Evolutionary conservation across 2,797 vertebrate species (phyloP).

Genomic region (Tinamus major): DNA sequence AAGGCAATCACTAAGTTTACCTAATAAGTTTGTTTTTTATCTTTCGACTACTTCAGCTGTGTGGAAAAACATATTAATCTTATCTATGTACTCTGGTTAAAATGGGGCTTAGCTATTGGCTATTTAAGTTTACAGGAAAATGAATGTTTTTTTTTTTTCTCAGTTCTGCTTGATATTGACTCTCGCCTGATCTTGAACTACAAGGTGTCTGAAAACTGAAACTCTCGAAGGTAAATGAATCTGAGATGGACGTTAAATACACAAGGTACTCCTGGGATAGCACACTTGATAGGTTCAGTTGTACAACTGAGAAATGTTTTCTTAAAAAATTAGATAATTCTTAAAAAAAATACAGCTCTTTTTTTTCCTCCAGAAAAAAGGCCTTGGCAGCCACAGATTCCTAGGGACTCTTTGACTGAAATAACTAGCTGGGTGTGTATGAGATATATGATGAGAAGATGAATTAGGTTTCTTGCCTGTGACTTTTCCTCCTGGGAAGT

Average conservation of each 20-base stretch:
- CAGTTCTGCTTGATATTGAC: neutral
- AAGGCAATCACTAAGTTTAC: neutral
- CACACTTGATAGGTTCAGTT: neutral
- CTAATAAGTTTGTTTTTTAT: neutral
- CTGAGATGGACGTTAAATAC: neutral
- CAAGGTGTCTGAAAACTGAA: neutral
- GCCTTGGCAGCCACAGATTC: neutral
- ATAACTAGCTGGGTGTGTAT: neutral
- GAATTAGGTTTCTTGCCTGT: neutral
- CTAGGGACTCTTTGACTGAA: neutral
- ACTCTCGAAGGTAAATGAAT: neutral
- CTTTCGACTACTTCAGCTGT: neutral
- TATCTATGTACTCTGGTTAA: neutral
- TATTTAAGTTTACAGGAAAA: neutral
- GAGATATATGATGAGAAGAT: neutral
- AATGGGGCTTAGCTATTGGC: neutral
- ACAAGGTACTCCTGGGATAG: neutral
- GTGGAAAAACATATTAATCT: neutral
- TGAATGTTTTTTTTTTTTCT: neutral
- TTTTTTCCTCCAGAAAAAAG: neutral
- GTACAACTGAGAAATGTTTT: neutral
- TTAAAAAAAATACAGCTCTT: neutral
- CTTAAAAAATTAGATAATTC: neutral
- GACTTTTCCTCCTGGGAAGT: neutral
- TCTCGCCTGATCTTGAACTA: neutral